These are phyloP conservation scores for Hyppa rectilinea DNA, from an alignment of 2,888 invertebrate genomes.

Conservation along the genomic window DNA sequence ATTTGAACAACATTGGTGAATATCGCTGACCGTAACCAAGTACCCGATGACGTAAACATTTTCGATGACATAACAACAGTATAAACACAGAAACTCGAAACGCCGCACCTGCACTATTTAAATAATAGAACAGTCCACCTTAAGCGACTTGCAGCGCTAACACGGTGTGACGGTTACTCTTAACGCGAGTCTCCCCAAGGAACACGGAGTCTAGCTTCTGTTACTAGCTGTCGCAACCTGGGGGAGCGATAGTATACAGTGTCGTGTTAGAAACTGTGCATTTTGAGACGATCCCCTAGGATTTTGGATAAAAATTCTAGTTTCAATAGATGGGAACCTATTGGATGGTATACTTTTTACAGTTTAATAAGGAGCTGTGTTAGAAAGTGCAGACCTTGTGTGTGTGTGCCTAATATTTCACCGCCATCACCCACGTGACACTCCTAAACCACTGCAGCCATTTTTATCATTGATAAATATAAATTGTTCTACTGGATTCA, in stretches of 20 bases:
- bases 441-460: too few species aligned
- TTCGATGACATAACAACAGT: neutral
- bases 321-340: neutral
- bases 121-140: slow-evolving; percentile 29
- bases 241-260: slow-evolving; percentile 25
- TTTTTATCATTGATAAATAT: neutral
- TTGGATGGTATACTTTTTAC: neutral
- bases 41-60: slow-evolving; percentile 14
- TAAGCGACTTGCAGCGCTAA: slow-evolving; percentile 28
- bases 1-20: neutral
- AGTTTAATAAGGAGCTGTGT: neutral
- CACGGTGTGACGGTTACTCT: slow-evolving; percentile 30
- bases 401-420: too few species aligned
- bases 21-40: slow-evolving; percentile 8
- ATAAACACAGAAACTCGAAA: slow-evolving; percentile 5
- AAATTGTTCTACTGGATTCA: neutral
- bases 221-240: slow-evolving; percentile 20
- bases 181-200: slow-evolving; percentile 39
- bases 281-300: neutral
- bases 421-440: too few species aligned
- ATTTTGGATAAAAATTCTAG: neutral
- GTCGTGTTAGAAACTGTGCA: slow-evolving; percentile 7
- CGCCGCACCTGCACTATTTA: slow-evolving; percentile 16
- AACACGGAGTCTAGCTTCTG: slow-evolving; percentile 15
- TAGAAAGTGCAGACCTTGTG: too few species aligned